These are phyloP conservation scores for Ferdinandea cuprea DNA, from an alignment of 2,888 invertebrate genomes.

Conservation along the genomic window DNA sequence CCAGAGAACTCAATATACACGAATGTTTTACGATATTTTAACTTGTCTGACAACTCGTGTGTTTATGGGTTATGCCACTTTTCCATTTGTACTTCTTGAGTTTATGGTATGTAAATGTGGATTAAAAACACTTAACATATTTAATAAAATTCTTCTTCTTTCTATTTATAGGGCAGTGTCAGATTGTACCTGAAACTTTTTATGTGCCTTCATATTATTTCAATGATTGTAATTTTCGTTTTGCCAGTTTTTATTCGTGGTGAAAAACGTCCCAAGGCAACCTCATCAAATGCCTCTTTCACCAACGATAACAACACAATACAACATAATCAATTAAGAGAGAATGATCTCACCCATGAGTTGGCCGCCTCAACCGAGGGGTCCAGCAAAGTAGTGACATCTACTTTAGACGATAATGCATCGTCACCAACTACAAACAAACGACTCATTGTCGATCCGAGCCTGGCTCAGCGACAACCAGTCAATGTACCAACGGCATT, in stretches of 20 bases:
- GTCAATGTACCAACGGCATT: conserved; percentile 76
- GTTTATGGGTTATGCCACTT: conserved; percentile 94
- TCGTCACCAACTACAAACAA: conserved; percentile 16
- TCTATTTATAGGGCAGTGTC: conserved; percentile 84
- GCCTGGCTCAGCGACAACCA: conserved; percentile 38
- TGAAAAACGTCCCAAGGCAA: conserved; percentile 76
- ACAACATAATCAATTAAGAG: conserved; percentile 46
- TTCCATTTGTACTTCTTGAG: conserved; percentile 95
- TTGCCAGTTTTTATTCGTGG: conserved; percentile 81
- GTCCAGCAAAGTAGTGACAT: neutral
- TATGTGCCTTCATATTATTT: conserved; percentile 83
- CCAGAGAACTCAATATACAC: conserved; percentile 86
- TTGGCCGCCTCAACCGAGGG: neutral
- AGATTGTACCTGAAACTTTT: conserved; percentile 83
- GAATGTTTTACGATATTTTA: conserved; percentile 91
- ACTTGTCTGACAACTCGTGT: conserved; percentile 93
- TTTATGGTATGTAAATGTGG: conserved; percentile 90
- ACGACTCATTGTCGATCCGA: conserved; percentile 25
- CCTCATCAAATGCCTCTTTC: conserved; percentile 52
- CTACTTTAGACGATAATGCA: conserved; percentile 13
- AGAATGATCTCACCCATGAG: conserved; percentile 59
- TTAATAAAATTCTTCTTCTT: conserved; percentile 5
- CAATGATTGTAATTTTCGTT: conserved; percentile 81
- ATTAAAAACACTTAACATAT: neutral
- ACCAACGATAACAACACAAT: conserved; percentile 20